Evolutionary conservation across 2,113 vertebrate species (phyloP), one percentile per base, ranked within the genome.

Genomic region (Bufo bufo): DNA sequence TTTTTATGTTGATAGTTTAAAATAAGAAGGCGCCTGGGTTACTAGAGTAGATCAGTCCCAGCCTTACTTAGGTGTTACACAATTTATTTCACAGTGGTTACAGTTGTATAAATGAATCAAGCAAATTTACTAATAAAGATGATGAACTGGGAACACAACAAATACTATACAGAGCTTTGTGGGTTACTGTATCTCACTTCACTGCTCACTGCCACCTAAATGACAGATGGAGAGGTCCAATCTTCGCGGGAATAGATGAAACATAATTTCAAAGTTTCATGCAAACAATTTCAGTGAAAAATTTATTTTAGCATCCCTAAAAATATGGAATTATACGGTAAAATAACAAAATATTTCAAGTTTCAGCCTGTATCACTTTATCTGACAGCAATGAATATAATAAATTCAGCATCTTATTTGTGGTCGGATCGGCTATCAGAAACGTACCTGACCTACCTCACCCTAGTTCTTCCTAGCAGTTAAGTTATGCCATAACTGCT

Each of bases 1-100:
- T 20, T 75, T 50, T 75, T 75, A 45, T 49, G 45, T 75, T 75
- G 72, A 45, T 75, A 75, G 17, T 75, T 49, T 50, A 75, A 75
- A 50, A 75, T 20, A 3, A 20, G 16, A 75, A 20, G 72, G 72
- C 72, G 47, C 72, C 72, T 17, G 16, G 9, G 3, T 50, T 33
- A 33, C 33, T 33, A 33, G 50, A 75, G 72, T 9, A 20, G 45
- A 4, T 19, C 17, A 50, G 72, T 19, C 16, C 16, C 13, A 74
- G 43, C 13, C 16, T 75, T 75, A 75, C 20, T 49, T 75, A 50
- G 72, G 47, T 49, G 72, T 50, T 75, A 50, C 72, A 75, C 72
- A 9, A 75, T 75, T 49, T 50, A 50, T 49, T 75, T 75, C 50
- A 49, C 47, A 50, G 17, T 75, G 43, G 17, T 45, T 75, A 10